Evolutionary conservation across 2,888 invertebrate species (phyloP), one percentile per base, ranked within the genome.

Genomic region (Ryuthela nishihirai): DNA sequence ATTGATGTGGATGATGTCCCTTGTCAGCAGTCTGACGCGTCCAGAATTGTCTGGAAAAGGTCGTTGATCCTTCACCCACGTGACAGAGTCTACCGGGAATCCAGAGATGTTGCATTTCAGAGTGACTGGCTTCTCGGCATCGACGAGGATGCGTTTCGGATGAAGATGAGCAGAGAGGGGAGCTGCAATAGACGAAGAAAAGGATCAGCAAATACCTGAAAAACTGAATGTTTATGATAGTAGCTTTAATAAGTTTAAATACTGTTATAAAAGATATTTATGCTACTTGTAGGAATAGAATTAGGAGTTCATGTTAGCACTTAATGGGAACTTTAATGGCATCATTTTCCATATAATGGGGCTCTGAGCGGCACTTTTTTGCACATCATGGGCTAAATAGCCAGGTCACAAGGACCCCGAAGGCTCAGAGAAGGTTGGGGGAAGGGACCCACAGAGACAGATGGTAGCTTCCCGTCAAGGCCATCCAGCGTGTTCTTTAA

Each of bases 61-160:
- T 2, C 56, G 41, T 4, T 61, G 59, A 44, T 65, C 56, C 44
- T 63, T 63, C 44, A 64, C 36, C 65, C 65, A 65, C 7, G 50
- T 50, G 25, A 65, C 56, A 5, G 60, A 53, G 36, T 65, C 65
- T 23, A 64, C 61, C 3, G 76, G 76, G 65, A 70, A 71, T 3
- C 72, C 75, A 45, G 70, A 72, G 40, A 74, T 74, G 7, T 72
- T 73, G 66, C 76, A 76, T 3, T 73, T 70, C 15, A 76, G 67
- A 21, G 65, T 65, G 12, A 61, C 63, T 4, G 60, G 54, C 21
- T 62, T 59, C 25, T 62, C 63, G 5, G 58, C 60, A 25, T 65
- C 65, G 29, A 64, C 65, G 9, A 61, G 48, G 20, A 64, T 50
- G n/a, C 63, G 48, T 15, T 63, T 56, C n/a, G 65, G 65, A n/a